Conservation (phyloP, 1,140 invertebrate species). For the Cotesia typhae region DNA sequence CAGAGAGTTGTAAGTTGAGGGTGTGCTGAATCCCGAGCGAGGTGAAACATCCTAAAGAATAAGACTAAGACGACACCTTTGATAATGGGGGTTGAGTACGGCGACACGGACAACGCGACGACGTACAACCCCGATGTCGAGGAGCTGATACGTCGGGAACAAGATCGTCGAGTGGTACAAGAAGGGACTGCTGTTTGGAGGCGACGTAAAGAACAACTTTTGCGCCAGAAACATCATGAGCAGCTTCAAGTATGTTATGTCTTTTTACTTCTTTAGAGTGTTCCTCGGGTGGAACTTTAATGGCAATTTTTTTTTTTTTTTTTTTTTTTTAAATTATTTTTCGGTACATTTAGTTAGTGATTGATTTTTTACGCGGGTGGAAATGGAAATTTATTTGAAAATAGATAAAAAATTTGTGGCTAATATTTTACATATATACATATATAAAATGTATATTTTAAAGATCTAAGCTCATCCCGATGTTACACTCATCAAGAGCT, state of each 20-base stretch:
- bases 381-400: no score
- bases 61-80: neutral
- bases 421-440: no score
- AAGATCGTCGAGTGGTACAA: slow-evolving; percentile 52
- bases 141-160: slow-evolving; percentile 50
- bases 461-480: no score
- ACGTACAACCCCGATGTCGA: slow-evolving; percentile 56
- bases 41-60: no score
- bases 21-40: no score
- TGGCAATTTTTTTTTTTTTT: no score
- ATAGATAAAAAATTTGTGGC: no score
- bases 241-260: slow-evolving; percentile 57
- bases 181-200: slow-evolving; percentile 56
- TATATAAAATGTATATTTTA: no score
- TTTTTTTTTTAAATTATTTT: no score
- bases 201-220: slow-evolving; percentile 55
- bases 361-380: no score
- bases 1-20: neutral
- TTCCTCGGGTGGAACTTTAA: neutral
- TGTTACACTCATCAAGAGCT: no score
- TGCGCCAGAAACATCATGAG: slow-evolving; percentile 59
- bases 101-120: slow-evolving; percentile 40
- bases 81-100: slow-evolving; percentile 49
- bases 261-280: neutral
- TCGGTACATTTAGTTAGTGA: no score